phyloP scores from a whole-genome alignment of 2,797 vertebrate genomes.

The Serranus cabrilla region DNA sequence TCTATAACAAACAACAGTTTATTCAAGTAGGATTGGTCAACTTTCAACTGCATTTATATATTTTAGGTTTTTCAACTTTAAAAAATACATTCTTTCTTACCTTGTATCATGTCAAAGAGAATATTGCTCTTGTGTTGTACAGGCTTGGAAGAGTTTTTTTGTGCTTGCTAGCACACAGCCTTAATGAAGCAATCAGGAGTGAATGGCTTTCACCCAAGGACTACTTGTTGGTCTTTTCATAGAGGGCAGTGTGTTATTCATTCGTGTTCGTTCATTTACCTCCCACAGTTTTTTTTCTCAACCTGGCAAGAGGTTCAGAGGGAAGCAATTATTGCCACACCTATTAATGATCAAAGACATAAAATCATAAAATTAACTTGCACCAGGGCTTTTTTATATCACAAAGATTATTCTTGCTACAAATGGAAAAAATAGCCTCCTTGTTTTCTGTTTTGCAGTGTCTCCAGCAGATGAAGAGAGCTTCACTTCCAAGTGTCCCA shows the following conservation, averaged over 20 bases:
- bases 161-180: neutral
- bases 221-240: slow-evolving; percentile 11
- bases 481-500: slow-evolving; percentile 88
- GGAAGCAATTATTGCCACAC: neutral
- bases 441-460: slow-evolving; percentile 65
- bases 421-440: neutral
- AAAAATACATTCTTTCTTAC: neutral
- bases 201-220: slow-evolving; percentile 4
- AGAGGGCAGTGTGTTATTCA: neutral
- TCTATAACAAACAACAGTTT: too few relatives aligned
- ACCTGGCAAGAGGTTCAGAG: slow-evolving; percentile 1
- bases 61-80: neutral
- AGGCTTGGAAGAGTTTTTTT: neutral
- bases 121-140: neutral
- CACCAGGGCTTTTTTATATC: neutral
- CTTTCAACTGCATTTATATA: neutral
- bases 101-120: neutral
- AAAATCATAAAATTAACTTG: neutral
- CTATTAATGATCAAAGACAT: neutral
- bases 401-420: neutral
- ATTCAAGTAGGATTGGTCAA: neutral
- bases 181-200: slow-evolving; percentile 29
- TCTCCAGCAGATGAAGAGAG: slow-evolving; percentile 63
- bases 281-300: neutral
- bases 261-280: too few relatives aligned